Evolutionary conservation across 1,140 invertebrate species (phyloP), one percentile per base, ranked within the genome.

Genomic region (Drosophila lacertosa): DNA sequence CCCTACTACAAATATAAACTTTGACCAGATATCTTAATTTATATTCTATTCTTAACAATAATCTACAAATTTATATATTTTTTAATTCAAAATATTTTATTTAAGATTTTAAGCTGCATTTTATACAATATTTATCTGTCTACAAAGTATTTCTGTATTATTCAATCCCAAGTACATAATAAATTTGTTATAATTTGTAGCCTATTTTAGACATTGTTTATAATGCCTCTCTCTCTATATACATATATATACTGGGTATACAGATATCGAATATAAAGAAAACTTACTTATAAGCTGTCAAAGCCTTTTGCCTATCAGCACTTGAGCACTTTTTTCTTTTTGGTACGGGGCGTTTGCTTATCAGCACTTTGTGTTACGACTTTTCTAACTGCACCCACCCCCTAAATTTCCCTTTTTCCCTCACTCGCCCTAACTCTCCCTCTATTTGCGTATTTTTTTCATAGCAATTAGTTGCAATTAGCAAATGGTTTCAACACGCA

Each of bases 241-340:
- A 37, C 4, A 15, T 37, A n/a, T 15, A 3, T 6, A 13, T 37
- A n/a, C 5, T 6, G 35, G 35, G 35, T 54, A 54, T 54, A 35
- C 18, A 44, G 33, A 51, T 69, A 22, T 59, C 15, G 39, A 59
- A 64, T 11, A 45, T 5, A 32, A 48, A 45, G 45, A 39, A 50
- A 44, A 57, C 29, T 16, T 15, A 4, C 62, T 77, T 74, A 78
- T 78, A 75, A 53, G 20, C 29, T 40, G 4, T 7, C 29, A 42
- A 42, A 9, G 16, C 15, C 16, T 26, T 50, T 65, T 26, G 15
- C 22, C 42, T 71, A 71, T 71, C 67, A 65, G 53, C 67, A 70
- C 60, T 55, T 40, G 55, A 40, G 64, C 33, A 26, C 47, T 33
- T 20, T 51, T 29, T 48, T 60, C 10, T 64, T 26, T 48, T 35